phyloP scores from a whole-genome alignment of 2,888 invertebrate genomes.

The Sthenelais limicola region DNA sequence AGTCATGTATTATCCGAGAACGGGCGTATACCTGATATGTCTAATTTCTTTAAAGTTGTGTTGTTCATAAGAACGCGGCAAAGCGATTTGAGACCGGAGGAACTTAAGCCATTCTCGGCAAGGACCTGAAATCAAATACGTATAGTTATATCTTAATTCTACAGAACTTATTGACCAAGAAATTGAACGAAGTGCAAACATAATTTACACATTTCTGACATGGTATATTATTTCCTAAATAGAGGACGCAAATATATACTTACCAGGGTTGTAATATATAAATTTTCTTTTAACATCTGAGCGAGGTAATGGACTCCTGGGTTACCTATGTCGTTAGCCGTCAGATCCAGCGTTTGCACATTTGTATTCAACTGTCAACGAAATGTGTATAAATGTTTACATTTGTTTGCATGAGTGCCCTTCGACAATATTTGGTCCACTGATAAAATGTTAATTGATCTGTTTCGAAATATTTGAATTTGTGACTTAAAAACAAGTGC shows the following conservation, averaged over 20 bases:
- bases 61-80: slow-evolving; percentile 53
- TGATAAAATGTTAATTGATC: no score
- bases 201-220: background rate
- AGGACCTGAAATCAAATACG: slow-evolving; percentile 51
- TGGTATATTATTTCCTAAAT: background rate
- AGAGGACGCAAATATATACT: slow-evolving; percentile 37
- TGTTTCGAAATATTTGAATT: no score
- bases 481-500: no score
- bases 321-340: slow-evolving; percentile 60
- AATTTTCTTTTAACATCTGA: slow-evolving; percentile 59
- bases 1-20: no score
- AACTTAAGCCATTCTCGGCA: slow-evolving; percentile 56
- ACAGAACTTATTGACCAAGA: background rate
- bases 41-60: slow-evolving; percentile 55
- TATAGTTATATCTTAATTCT: background rate
- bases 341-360: slow-evolving; percentile 57
- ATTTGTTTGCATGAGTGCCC: no score
- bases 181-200: background rate
- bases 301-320: slow-evolving; percentile 57
- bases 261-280: slow-evolving; percentile 60
- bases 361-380: slow-evolving; percentile 59
- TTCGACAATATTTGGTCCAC: no score
- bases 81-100: slow-evolving; percentile 54
- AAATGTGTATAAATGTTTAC: no score
- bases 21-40: slow-evolving; percentile 55